Evolutionary conservation across 2,797 vertebrate genomes (phyloP), one percentile per base, ranked within the genome.

Genomic region (Anguilla megastoma): DNA sequence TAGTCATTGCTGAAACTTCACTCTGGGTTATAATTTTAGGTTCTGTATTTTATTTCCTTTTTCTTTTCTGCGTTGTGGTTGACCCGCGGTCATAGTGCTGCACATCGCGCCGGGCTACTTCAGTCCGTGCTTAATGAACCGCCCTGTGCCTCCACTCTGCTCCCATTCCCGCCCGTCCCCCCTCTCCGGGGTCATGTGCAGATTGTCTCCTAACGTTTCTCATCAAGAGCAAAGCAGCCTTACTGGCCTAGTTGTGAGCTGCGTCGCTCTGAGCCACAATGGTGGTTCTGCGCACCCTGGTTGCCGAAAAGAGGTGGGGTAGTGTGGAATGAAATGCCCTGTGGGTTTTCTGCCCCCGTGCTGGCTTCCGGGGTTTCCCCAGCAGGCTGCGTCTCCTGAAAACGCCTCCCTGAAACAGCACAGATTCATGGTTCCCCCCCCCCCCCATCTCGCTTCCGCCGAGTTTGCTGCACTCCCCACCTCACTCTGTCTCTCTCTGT

Each of bases 401-500:
- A 50, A 60, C 56, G 2, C 3, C 18, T 7, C 5, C 56, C 52
- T 18, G 33, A 14, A 36, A 56, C 45, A 3, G 8, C n/a, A 9
- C n/a, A 45, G 16, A 24, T 45, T 85, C 36, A 30, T 33, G 1
- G 16, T 48, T 14, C n/a, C n/a, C n/a, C 33, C 58, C 36, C 58
- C 10, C 56, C 21, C 8, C 8, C 21, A 2, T 10, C 56, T 85
- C 60, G 16, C 24, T 45, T 14, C 60, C 8, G 66, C 60, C 24
- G 16, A 9, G 33, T 41, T 45, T 41, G 27, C 30, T 30, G 12
- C 71, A 33, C 41, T 69, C 41, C 60, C 24, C n/a, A 10, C n/a
- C 88, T 69, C n/a, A 60, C 41, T 30, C 56, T 14, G 56, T 71
- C 58, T 86, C 86, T 79, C 14, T 63, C 74, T 48, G 14, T 86